Conservation (phyloP, 2,113 vertebrate species). For the Microtus richardsoni region DNA sequence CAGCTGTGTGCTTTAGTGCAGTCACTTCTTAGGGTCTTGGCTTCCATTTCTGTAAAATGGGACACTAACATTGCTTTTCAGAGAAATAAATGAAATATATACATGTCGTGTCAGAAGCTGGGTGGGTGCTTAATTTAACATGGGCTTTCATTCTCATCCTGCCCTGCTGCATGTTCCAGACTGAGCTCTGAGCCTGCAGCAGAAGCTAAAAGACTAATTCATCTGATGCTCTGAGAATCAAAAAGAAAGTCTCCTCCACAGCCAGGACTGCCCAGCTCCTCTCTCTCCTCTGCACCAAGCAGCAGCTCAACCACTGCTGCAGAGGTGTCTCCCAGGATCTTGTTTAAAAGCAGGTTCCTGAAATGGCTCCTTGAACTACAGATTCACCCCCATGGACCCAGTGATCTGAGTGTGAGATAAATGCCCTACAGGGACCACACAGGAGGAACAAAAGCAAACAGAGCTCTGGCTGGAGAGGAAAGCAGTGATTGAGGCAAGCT, state of each 20-base stretch:
- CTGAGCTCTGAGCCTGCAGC: background rate
- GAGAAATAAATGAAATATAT: background rate
- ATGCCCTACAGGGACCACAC: rapidly evolving
- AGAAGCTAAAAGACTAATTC: background rate
- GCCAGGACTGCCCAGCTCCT: background rate
- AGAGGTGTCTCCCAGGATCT: background rate
- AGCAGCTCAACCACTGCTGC: background rate
- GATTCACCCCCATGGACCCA: background rate
- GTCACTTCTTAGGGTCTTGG: background rate
- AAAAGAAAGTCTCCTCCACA: background rate
- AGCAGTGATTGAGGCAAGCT: background rate
- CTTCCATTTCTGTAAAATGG: background rate
- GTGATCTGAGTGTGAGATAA: background rate
- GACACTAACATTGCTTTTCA: background rate
- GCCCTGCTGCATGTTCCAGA: background rate
- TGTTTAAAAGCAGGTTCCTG: background rate
- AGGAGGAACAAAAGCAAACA: background rate
- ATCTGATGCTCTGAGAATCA: background rate
- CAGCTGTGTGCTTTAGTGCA: background rate
- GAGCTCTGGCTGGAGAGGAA: no score
- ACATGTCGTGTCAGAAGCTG: background rate
- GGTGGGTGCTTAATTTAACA: background rate
- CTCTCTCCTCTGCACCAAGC: background rate
- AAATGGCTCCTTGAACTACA: background rate
- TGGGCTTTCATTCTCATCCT: background rate